phyloP scores from a whole-genome alignment of 2,888 invertebrate genomes.

The Lycia hirtaria region DNA sequence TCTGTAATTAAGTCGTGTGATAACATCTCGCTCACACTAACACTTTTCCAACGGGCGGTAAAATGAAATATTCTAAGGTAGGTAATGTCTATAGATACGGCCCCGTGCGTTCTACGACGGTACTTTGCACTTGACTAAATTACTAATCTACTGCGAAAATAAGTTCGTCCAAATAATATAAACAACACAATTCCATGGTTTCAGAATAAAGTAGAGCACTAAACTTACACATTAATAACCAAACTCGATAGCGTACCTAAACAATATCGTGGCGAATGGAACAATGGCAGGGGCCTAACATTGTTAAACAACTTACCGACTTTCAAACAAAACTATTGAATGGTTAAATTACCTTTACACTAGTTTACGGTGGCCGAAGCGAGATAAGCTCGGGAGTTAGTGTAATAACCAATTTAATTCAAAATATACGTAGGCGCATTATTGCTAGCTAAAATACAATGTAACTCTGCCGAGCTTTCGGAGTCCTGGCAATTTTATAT shows the following conservation, averaged over 20 bases:
- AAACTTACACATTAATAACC: slow-evolving; percentile 24
- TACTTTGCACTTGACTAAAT: too few species aligned
- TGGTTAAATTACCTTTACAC: slow-evolving; percentile 64
- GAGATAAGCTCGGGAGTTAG: slow-evolving; percentile 57
- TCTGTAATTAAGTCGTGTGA: neutral
- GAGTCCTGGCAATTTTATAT: slow-evolving; percentile 30
- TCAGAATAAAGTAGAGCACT: slow-evolving; percentile 12
- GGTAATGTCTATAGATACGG: too few species aligned
- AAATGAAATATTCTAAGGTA: too few species aligned
- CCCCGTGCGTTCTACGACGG: too few species aligned
- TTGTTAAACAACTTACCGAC: slow-evolving; percentile 38
- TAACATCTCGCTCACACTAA: neutral
- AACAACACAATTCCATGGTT: neutral
- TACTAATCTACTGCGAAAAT: too few species aligned
- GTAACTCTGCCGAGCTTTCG: slow-evolving; percentile 25
- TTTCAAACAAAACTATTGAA: slow-evolving; percentile 57
- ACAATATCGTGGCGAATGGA: slow-evolving; percentile 28
- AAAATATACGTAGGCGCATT: slow-evolving; percentile 57
- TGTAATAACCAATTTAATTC: slow-evolving; percentile 61
- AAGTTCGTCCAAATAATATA: neutral
- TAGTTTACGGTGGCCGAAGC: slow-evolving; percentile 56
- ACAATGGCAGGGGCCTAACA: slow-evolving; percentile 42
- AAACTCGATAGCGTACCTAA: slow-evolving; percentile 26
- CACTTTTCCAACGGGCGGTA: too few species aligned
- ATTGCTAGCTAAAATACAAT: slow-evolving; percentile 47